phyloP scores from a whole-genome alignment of 2,113 vertebrate genomes.

The Clarias batrachus region DNA sequence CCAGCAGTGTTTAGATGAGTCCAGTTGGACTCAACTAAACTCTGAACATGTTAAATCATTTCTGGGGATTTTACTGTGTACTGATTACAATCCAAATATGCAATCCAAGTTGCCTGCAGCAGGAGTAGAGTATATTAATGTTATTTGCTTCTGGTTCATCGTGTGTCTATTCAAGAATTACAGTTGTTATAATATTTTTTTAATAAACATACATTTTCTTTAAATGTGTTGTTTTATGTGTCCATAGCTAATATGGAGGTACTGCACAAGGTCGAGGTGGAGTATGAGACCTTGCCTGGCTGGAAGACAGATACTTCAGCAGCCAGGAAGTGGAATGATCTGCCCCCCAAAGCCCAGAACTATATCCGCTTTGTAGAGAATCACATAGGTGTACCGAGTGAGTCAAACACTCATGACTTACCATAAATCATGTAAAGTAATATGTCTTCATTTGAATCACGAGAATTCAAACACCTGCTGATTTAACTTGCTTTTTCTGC shows the following conservation, averaged over 20 bases:
- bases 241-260: slow-evolving; percentile 90
- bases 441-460: background rate
- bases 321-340: slow-evolving; percentile 91
- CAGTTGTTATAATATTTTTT: background rate
- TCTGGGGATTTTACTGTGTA: background rate
- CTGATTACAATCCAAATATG: no score
- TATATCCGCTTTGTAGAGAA: slow-evolving; percentile 96
- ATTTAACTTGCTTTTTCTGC: slow-evolving; percentile 49
- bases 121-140: background rate
- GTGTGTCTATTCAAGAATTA: background rate
- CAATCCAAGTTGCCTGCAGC: no score
- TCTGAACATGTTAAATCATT: no score
- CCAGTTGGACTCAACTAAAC: no score
- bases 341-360: slow-evolving; percentile 91
- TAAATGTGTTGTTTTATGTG: slow-evolving; percentile 4
- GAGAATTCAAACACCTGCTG: background rate
- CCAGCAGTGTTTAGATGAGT: no score
- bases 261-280: slow-evolving; percentile 93
- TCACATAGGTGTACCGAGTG: slow-evolving; percentile 91
- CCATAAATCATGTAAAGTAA: background rate
- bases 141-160: background rate
- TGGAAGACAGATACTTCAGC: slow-evolving; percentile 92
- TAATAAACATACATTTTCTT: background rate
- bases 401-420: slow-evolving; percentile 32
- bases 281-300: slow-evolving; percentile 94